Evolutionary conservation across 2,797 vertebrate species (phyloP).

Genomic region (Lophura swinhoii): DNA sequence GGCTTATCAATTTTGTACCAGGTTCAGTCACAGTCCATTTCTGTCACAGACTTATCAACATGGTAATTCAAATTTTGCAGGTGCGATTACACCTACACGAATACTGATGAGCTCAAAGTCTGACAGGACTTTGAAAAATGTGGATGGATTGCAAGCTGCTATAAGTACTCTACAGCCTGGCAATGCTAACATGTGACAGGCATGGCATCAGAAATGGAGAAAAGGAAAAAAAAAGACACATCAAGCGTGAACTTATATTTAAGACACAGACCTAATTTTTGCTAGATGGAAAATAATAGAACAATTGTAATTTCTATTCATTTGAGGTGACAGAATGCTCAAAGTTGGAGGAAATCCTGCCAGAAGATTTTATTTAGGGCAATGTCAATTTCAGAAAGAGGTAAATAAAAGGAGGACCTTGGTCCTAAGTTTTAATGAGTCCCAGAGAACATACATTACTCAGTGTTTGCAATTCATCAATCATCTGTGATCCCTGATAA

Average conservation of each 20-base stretch:
- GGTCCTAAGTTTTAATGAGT: slow-evolving; percentile 6
- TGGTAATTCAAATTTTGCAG: not conserved
- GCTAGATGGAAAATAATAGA: not conserved
- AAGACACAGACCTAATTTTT: not conserved
- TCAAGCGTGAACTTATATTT: not conserved
- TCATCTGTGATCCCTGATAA: not conserved
- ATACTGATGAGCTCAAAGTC: not conserved
- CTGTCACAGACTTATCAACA: not conserved
- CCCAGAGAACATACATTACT: not conserved
- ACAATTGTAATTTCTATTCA: not conserved
- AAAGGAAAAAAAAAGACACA: not conserved
- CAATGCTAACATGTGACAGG: fast-evolving
- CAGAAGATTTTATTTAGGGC: not conserved
- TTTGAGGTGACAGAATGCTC: not conserved
- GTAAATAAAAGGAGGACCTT: not conserved
- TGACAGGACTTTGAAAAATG: not conserved
- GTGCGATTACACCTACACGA: not conserved
- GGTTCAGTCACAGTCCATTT: not conserved
- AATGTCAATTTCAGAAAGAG: not conserved
- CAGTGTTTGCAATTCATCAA: not conserved
- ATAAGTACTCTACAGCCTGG: not conserved
- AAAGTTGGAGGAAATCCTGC: not conserved
- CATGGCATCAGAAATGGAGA: not conserved
- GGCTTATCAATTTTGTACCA: not conserved
- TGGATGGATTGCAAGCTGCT: not conserved